Percentiles rank a stretch among this genome's conserved stretches.
Conservation (phyloP, 2,888 invertebrate genomes). For the Eupithecia vulgata region DNA sequence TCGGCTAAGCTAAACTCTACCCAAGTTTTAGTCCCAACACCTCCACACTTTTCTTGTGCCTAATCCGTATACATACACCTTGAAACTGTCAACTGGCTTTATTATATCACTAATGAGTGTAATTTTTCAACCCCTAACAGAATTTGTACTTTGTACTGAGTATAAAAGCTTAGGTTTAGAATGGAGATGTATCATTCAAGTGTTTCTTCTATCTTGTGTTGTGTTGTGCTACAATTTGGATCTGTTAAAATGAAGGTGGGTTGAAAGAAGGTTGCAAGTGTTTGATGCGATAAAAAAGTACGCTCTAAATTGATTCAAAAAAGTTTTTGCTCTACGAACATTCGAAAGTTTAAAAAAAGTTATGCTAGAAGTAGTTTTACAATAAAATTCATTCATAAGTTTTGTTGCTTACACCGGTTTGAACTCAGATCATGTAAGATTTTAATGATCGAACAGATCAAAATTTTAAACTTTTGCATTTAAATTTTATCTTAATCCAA, state of each 20-base stretch:
- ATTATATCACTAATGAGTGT: constrained; percentile 67
- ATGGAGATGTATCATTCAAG: constrained; percentile 50
- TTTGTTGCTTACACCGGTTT: no score
- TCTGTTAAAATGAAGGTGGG: constrained; percentile 52
- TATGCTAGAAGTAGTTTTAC: no score
- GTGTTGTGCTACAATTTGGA: constrained; percentile 26
- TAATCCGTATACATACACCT: constrained; percentile 59
- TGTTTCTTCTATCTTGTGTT: constrained; percentile 29
- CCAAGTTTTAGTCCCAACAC: constrained; percentile 19
- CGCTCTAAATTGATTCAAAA: no score
- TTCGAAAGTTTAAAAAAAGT: no score
- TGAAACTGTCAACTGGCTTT: constrained; percentile 66
- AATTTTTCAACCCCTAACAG: constrained; percentile 74
- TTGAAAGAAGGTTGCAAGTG: not conserved
- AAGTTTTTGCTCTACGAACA: no score
- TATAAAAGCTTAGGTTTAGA: constrained; percentile 66
- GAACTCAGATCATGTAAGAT: constrained; percentile 94
- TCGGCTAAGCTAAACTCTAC: not conserved
- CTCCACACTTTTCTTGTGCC: constrained; percentile 55
- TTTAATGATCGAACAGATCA: constrained; percentile 93
- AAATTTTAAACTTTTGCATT: constrained; percentile 87
- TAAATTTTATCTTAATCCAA: constrained; percentile 86
- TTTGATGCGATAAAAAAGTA: no score
- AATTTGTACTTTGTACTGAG: constrained; percentile 32
- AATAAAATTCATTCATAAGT: no score